These are phyloP conservation scores for Cotesia chilonis DNA, from an alignment of 1,140 invertebrate species.

Conservation along the genomic window DNA sequence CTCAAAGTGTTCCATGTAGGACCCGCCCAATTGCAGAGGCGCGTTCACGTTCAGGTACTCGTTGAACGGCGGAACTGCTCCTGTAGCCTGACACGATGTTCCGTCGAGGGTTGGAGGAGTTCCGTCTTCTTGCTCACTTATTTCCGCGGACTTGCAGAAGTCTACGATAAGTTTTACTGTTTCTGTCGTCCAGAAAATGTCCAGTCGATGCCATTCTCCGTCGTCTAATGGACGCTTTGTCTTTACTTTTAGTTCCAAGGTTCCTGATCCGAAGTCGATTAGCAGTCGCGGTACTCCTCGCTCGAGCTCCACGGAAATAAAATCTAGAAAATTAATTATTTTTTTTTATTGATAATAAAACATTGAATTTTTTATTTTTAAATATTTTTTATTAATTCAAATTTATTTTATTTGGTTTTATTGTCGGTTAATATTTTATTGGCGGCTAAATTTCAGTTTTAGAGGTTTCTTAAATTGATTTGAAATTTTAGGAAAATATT, in stretches of 20 bases:
- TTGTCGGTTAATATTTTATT: no score
- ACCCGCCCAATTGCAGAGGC: slow-evolving; percentile 91
- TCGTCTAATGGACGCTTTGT: slow-evolving; percentile 88
- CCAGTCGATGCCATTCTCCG: slow-evolving; percentile 95
- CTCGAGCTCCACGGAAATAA: slow-evolving; percentile 91
- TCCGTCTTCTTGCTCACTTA: slow-evolving; percentile 88
- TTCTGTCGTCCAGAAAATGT: slow-evolving; percentile 95
- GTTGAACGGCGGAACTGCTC: slow-evolving; percentile 91
- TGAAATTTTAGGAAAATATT: no score
- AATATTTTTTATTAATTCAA: neutral
- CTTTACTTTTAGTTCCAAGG: slow-evolving; percentile 87
- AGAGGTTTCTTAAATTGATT: no score
- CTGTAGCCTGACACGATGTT: slow-evolving; percentile 85
- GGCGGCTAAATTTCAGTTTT: no score
- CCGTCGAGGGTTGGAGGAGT: slow-evolving; percentile 86
- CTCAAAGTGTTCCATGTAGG: slow-evolving; percentile 87
- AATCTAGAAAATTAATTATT: slow-evolving; percentile 69
- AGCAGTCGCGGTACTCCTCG: slow-evolving; percentile 88
- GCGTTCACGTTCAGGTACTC: slow-evolving; percentile 97
- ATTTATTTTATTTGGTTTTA: no score
- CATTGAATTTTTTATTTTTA: neutral
- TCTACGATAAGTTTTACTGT: slow-evolving; percentile 91
- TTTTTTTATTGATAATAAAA: neutral
- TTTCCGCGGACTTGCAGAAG: slow-evolving; percentile 86
- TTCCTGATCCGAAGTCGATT: slow-evolving; percentile 95